phyloP scores from a whole-genome alignment of 2,888 invertebrate genomes.

The Scaptomyza polygonia region DNA sequence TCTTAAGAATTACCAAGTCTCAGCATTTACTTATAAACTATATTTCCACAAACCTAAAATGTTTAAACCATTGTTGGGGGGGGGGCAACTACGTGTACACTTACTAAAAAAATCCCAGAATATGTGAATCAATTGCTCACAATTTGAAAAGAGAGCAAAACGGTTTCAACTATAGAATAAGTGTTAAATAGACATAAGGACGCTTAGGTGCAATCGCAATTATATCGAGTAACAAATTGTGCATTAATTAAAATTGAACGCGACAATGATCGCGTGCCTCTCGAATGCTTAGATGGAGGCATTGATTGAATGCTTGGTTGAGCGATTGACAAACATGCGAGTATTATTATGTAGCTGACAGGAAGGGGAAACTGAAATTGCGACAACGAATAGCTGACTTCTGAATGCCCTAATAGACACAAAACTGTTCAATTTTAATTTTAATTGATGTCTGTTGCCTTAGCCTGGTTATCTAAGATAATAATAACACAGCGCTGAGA shows the following conservation, averaged over 20 bases:
- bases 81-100: slow-evolving; percentile 23
- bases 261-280: slow-evolving; percentile 39
- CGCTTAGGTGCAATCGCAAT: slow-evolving; percentile 9
- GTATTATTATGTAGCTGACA: not conserved
- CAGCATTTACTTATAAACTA: not conserved
- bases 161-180: slow-evolving; percentile 4
- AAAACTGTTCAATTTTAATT: not conserved
- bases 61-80: slow-evolving; percentile 1
- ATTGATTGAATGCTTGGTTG: slow-evolving; percentile 30
- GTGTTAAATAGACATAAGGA: slow-evolving; percentile 21
- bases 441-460: not conserved
- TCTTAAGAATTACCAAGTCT: not conserved
- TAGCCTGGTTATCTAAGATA: not conserved
- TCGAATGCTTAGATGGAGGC: slow-evolving; percentile 28
- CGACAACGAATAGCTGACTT: not conserved
- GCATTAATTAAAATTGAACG: slow-evolving; percentile 38
- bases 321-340: slow-evolving; percentile 23
- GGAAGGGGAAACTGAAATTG: not conserved
- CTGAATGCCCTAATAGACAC: not conserved
- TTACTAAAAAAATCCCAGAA: slow-evolving; percentile 30
- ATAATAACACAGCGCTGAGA: not conserved
- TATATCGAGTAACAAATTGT: slow-evolving; percentile 20
- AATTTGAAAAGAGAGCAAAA: not conserved
- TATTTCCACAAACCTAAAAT: not conserved
- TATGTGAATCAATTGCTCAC: slow-evolving; percentile 25